Base-by-base conservation (phyloP, 2,797 vertebrate genomes). In the Poeciliopsis infans region DNA sequence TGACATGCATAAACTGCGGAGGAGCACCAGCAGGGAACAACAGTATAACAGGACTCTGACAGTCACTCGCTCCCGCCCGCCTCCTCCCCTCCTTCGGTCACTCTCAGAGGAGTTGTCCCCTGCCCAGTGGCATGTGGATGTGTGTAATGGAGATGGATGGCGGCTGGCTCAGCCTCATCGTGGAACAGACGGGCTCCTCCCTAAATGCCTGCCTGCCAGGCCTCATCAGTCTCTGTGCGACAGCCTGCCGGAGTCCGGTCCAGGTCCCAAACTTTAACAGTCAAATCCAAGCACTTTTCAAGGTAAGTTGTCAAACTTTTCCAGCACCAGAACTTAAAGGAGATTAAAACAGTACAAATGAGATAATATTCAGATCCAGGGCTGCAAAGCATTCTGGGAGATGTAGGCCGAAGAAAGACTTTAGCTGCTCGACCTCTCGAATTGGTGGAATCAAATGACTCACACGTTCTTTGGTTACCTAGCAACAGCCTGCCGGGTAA, bases 131-230 rank as follows among this genome's bases (percentile, higher is more conserved):
- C 94, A 94, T 94, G 89, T 93, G 92, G 92, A 95, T 91, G 89
- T 88, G 90, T 88, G 28, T 94, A 95, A 95, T 94, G 92, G 93
- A 94, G 94, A 95, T 93, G 90, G 93, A 95, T 95, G 94, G 90
- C 78, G 90, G 88, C 92, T 91, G 91, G 92, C 92, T 91, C 90
- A 73, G 88, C 88, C 86, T 87, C 89, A 74, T 91, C 23, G 82
- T 75, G 80, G 89, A 91, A 87, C 90, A 93, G 94, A 94, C 89
- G 85, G 86, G 88, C 92, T 93, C 93, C 91, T 95, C 94, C 94
- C 93, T 90, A 90, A 93, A 94, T 88, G 90, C 91, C 84, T 86
- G 85, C 91, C 93, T 92, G 94, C 93, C 94, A 94, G 79, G 86
- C 89, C 90, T 92, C 91, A 95, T 95, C 94, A 93, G 90, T 93